Evolutionary conservation across 1,140 invertebrate genomes (phyloP).

Genomic region (Acromyrmex heyeri): DNA sequence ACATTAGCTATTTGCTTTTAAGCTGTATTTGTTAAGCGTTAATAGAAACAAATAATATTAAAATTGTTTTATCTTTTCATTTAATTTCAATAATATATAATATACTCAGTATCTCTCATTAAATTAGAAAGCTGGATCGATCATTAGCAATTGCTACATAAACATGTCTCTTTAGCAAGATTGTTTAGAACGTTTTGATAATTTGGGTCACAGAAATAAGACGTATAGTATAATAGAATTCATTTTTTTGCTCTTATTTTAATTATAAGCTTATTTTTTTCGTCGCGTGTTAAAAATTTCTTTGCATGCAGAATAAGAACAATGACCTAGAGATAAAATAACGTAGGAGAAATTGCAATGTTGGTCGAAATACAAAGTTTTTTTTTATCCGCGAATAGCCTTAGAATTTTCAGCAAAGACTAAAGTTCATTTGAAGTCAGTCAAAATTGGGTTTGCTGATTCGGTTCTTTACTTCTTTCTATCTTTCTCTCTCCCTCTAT

Average conservation of each 20-base stretch:
- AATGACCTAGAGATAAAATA: slow-evolving; percentile 41
- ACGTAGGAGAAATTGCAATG: not conserved
- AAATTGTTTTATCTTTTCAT: slow-evolving; percentile 1
- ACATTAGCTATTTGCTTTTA: not conserved
- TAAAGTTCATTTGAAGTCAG: slow-evolving; percentile 7
- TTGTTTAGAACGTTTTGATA: not conserved
- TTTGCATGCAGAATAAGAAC: slow-evolving; percentile 21
- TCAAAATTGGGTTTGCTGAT: not conserved
- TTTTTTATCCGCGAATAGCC: not conserved
- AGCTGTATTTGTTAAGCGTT: not conserved
- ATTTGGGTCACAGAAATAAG: slow-evolving; percentile 12
- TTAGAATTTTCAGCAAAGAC: not conserved
- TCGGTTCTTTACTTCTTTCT: not conserved
- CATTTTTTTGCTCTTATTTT: not conserved
- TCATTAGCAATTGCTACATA: not conserved
- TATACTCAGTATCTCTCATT: not conserved
- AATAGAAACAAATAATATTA: not conserved
- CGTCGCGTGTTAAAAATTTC: slow-evolving; percentile 21
- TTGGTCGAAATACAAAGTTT: not conserved
- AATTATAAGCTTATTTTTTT: slow-evolving; percentile 5
- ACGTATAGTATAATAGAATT: not conserved
- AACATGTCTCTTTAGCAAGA: not conserved
- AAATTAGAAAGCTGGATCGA: not conserved
- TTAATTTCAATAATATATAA: not conserved
- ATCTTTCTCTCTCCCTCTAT: not conserved